These are phyloP conservation scores for Datnioides undecimradiatus DNA, from an alignment of 2,113 vertebrate species.

Conservation along the genomic window DNA sequence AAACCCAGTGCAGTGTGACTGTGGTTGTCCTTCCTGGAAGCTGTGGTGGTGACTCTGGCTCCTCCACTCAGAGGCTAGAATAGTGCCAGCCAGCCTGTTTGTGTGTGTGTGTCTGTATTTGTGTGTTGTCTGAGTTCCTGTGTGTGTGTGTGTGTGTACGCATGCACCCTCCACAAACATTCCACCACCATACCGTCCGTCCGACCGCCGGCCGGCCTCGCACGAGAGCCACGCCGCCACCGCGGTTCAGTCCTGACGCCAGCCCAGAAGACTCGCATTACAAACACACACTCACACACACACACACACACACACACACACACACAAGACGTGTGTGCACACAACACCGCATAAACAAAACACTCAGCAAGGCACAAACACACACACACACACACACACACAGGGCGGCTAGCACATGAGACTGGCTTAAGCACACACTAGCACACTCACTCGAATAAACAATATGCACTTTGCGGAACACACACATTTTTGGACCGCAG, in stretches of 20 bases:
- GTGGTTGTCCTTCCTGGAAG: conserved; percentile 85
- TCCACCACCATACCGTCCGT: conserved; percentile 78
- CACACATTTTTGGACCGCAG: conserved; percentile 75
- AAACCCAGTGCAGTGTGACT: conserved; percentile 83
- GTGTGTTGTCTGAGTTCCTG: conserved; percentile 33
- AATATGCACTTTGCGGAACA: conserved; percentile 76
- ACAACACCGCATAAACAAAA: conserved; percentile 68
- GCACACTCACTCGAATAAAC: conserved; percentile 75
- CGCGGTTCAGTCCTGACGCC: conserved; percentile 78
- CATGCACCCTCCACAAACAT: conserved; percentile 76
- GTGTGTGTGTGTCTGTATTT: conserved; percentile 50
- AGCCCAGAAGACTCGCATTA: conserved; percentile 70
- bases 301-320: conserved; percentile 51
- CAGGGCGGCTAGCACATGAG: conserved; percentile 36
- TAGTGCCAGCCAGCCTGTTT: conserved; percentile 71
- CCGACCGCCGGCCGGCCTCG: conserved; percentile 77
- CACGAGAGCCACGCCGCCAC: conserved; percentile 80
- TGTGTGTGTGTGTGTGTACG: conserved; percentile 41
- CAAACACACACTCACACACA: conserved; percentile 54
- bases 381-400: conserved; percentile 22
- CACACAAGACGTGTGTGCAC: conserved; percentile 32
- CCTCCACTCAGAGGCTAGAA: conserved; percentile 75
- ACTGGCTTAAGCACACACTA: conserved; percentile 60
- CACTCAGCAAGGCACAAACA: conserved; percentile 43
- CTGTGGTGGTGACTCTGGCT: conserved; percentile 82